Base-by-base conservation (phyloP, 2,113 vertebrate species). In the Dendropsophus ebraccatus region DNA sequence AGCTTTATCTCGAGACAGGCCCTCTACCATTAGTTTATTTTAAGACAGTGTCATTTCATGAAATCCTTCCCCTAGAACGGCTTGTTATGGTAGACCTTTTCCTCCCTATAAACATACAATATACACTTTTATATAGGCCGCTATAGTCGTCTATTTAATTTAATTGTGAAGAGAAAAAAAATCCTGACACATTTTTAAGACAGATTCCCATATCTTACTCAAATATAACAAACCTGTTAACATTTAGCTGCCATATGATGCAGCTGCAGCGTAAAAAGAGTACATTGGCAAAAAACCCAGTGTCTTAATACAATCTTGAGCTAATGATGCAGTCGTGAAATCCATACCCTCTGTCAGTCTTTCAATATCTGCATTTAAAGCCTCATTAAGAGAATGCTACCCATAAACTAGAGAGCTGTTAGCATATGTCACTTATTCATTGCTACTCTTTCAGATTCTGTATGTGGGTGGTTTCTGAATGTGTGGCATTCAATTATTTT, bases 401-500 rank as follows among this genome's bases (percentile, higher is more conserved):
- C 77, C 77, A 86, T 86, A 86, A 86, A 86, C 77, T 58, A 86
- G 84, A 86, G 77, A 81, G 84, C 84, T 86, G 84, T 86, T 86
- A 86, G 84, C 84, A 80, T 86, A 81, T 86, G 84, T 81, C 84
- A 86, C 65, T 86, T 86, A 73, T 86, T 86, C 84, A 81, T 56
- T 86, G 84, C 76, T 32, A 81, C 77, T 86, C 84, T 89, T 89
- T 92, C 89, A 90, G 88, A 91, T 88, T 92, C 90, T 91, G 88
- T 90, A 88, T 90, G 89, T 90, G 17, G 5, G 86, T 81, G 88
- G 91, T 89, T 92, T 90, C 88, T 92, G 89, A 88, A 65, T 87
- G 90, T 89, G 90, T 86, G 89, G 89, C 91, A 90, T 90, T 92
- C 90, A 91, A 92, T 90, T 91, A 80, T 91, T 92, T 89, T 91